Conservation (phyloP, 2,113 vertebrate genomes). For the Passer montanus region DNA sequence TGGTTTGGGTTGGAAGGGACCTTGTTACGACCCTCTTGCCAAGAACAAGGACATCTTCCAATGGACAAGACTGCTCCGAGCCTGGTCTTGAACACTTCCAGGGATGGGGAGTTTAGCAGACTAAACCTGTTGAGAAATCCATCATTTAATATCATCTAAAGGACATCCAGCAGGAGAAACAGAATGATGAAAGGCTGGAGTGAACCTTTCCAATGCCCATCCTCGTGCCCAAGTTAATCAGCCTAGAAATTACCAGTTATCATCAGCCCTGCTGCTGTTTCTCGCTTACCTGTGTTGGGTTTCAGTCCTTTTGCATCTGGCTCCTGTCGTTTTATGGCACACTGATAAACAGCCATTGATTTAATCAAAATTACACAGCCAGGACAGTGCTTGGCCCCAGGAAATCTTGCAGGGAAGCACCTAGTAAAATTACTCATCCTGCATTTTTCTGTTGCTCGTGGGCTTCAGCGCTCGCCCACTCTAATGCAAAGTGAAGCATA, state of each 20-base stretch:
- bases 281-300: background rate
- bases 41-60: background rate
- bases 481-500: conserved; percentile 68
- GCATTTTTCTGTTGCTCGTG: conserved; percentile 50
- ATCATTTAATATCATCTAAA: background rate
- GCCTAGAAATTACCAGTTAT: background rate
- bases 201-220: background rate
- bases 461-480: conserved; percentile 7
- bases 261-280: background rate
- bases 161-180: background rate
- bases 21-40: background rate
- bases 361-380: conserved; percentile 8
- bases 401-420: conserved; percentile 41
- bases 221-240: background rate
- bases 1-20: background rate
- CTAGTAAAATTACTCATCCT: conserved; percentile 54
- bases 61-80: background rate
- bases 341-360: background rate
- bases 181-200: background rate
- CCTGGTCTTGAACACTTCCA: background rate
- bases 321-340: background rate
- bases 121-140: background rate
- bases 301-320: conserved; percentile 18
- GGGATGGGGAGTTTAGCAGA: background rate
- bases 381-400: conserved; percentile 20